Conservation (phyloP, 2,888 invertebrate genomes). For the Platerodrilus igneus region DNA sequence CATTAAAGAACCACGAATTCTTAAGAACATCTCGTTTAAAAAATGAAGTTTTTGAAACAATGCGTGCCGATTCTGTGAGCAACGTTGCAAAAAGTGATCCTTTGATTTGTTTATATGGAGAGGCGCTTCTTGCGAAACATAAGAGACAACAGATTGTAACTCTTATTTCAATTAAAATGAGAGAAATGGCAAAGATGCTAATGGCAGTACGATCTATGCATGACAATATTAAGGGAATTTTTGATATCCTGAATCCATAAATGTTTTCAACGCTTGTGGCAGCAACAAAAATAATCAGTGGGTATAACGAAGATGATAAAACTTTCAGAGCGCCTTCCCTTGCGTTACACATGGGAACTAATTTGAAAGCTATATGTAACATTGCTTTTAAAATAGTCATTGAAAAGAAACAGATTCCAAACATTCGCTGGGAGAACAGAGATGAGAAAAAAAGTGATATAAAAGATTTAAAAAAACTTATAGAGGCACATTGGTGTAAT, state of each 20-base stretch:
- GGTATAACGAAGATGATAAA: constrained; percentile 8
- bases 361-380: constrained; percentile 14
- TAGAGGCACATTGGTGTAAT: constrained; percentile 19
- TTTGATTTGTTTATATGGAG: constrained; percentile 16
- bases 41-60: constrained; percentile 13
- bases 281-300: constrained; percentile 14
- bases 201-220: constrained; percentile 8
- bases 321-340: constrained; percentile 14
- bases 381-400: constrained; percentile 13
- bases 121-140: constrained; percentile 12
- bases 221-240: constrained; percentile 6
- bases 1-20: constrained; percentile 9
- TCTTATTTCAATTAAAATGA: constrained; percentile 14
- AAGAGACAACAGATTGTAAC: constrained; percentile 11
- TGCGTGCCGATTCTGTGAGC: constrained; percentile 14
- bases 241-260: constrained; percentile 15
- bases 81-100: constrained; percentile 13
- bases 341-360: constrained; percentile 16
- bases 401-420: constrained; percentile 10
- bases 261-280: constrained; percentile 10
- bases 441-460: constrained; percentile 13
- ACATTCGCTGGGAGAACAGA: constrained; percentile 8
- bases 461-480: constrained; percentile 17
- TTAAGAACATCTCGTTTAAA: constrained; percentile 15
- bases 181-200: constrained; percentile 14